Conservation (phyloP, 37 sponge, comb jelly and placozoan genomes). For the Spongilla lacustris region DNA sequence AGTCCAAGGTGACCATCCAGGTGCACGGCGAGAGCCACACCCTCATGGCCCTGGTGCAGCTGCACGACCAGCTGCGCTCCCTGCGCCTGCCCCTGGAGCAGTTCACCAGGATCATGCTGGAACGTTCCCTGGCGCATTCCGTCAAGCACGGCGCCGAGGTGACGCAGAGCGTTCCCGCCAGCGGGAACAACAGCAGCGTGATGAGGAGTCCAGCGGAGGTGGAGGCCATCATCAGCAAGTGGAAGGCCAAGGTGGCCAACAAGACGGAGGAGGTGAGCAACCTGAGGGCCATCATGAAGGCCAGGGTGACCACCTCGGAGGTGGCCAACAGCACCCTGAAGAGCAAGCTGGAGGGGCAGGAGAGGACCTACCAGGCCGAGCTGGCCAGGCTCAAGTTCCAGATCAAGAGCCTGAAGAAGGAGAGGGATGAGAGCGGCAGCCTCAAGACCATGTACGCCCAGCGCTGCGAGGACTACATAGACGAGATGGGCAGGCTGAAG, state of each 20-base stretch:
- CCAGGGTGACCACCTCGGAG: slow-evolving; percentile 66
- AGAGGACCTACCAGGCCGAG: slow-evolving; percentile 58
- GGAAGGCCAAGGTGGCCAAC: slow-evolving; percentile 40
- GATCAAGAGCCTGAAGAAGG: slow-evolving; percentile 56
- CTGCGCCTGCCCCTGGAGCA: slow-evolving; percentile 61
- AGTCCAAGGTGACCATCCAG: slow-evolving; percentile 27
- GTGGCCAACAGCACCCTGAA: slow-evolving; percentile 69
- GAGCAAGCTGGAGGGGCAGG: slow-evolving; percentile 75
- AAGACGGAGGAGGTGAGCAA: slow-evolving; percentile 71
- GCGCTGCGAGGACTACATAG: slow-evolving; percentile 65
- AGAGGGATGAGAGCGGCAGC: slow-evolving; percentile 52
- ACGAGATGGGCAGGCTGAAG: slow-evolving; percentile 53
- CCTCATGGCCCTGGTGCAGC: slow-evolving; percentile 27
- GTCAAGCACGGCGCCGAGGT: slow-evolving; percentile 8
- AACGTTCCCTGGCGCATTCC: slow-evolving; percentile 43
- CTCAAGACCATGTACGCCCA: slow-evolving; percentile 52
- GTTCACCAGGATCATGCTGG: slow-evolving; percentile 68
- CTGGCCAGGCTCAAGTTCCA: slow-evolving; percentile 58
- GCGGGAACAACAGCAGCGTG: not conserved
- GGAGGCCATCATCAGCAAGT: slow-evolving; percentile 51
- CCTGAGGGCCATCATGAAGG: slow-evolving; percentile 74
- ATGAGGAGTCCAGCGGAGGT: slow-evolving; percentile 22
- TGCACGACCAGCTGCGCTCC: slow-evolving; percentile 55
- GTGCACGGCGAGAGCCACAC: slow-evolving; percentile 55
- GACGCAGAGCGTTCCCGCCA: not conserved